These are phyloP conservation scores for Rhagologus leucostigma DNA, from an alignment of 2,113 vertebrate genomes.

Conservation along the genomic window DNA sequence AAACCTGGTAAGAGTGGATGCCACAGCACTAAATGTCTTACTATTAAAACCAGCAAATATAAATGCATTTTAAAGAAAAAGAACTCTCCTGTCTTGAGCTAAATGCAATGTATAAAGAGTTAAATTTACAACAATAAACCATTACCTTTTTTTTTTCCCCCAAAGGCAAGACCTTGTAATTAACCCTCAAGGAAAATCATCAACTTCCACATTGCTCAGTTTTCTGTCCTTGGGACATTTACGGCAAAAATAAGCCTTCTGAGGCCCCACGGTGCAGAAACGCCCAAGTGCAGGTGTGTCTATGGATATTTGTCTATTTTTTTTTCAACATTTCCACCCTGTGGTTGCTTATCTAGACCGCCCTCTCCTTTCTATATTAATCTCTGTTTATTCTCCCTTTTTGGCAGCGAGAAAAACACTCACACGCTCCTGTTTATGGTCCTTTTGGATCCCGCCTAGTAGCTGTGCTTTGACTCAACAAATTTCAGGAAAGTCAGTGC, in stretches of 20 bases:
- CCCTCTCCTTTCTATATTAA: background rate
- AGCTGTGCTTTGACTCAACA: constrained; percentile 44
- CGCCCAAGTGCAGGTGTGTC: constrained; percentile 26
- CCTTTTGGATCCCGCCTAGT: background rate
- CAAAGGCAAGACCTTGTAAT: background rate
- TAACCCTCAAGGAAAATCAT: constrained; percentile 1
- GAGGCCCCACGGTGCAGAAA: constrained; percentile 6
- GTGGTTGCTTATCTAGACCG: background rate
- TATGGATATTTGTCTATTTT: constrained; percentile 1
- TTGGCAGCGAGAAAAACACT: background rate
- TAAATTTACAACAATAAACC: background rate
- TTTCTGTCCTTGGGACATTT: constrained; percentile 20
- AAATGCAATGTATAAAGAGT: background rate
- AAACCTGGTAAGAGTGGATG: background rate
- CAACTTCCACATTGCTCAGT: background rate
- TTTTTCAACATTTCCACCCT: constrained; percentile 5
- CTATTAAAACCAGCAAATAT: background rate
- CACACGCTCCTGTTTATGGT: background rate
- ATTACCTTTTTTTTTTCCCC: background rate
- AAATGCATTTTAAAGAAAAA: background rate
- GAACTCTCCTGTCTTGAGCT: background rate
- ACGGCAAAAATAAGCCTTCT: background rate
- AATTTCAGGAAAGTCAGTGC: constrained; percentile 4
- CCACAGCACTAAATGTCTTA: background rate
- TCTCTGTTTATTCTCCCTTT: background rate